Evolutionary conservation across 64 coral and sea anemone species (phyloP).

Genomic region (Anthopleura sola): DNA sequence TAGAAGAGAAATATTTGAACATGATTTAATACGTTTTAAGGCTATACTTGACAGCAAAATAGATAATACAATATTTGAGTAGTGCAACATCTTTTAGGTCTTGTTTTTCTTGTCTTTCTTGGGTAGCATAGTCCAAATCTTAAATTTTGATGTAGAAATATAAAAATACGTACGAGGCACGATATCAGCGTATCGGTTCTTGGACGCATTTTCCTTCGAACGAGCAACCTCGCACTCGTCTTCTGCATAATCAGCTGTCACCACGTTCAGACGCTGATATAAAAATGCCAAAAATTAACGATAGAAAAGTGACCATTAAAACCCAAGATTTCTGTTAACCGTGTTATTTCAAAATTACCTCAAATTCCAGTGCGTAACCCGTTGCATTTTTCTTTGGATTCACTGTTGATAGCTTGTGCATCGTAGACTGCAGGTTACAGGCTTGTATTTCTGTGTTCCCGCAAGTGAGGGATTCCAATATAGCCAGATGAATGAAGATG

Average conservation of each 20-base stretch:
- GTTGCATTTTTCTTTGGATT: slow-evolving; percentile 14
- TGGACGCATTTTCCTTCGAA: not conserved
- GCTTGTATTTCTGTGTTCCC: slow-evolving; percentile 53
- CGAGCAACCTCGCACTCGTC: not conserved
- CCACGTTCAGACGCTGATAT: not conserved
- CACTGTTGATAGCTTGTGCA: slow-evolving; percentile 17
- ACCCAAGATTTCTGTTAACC: not conserved
- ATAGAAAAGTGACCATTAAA: not conserved
- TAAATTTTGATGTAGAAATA: not conserved
- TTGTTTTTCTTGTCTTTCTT: too few species aligned
- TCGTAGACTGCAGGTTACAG: not conserved
- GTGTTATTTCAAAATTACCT: slow-evolving; percentile 10
- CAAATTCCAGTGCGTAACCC: slow-evolving; percentile 32
- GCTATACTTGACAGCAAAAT: too few species aligned
- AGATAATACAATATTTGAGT: too few species aligned
- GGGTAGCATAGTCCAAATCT: too few species aligned
- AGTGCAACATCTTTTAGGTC: too few species aligned
- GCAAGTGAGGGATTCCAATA: slow-evolving; percentile 32
- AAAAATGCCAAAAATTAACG: not conserved
- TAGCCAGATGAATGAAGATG: slow-evolving; percentile 40
- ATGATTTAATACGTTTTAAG: too few species aligned
- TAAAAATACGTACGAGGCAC: not conserved
- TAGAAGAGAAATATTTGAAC: not conserved
- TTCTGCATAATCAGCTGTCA: not conserved
- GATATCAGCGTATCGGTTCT: not conserved